Evolutionary conservation across 2,797 vertebrate species (phyloP), one percentile per base, ranked within the genome.

Genomic region (Schizopygopsis pylzovi): DNA sequence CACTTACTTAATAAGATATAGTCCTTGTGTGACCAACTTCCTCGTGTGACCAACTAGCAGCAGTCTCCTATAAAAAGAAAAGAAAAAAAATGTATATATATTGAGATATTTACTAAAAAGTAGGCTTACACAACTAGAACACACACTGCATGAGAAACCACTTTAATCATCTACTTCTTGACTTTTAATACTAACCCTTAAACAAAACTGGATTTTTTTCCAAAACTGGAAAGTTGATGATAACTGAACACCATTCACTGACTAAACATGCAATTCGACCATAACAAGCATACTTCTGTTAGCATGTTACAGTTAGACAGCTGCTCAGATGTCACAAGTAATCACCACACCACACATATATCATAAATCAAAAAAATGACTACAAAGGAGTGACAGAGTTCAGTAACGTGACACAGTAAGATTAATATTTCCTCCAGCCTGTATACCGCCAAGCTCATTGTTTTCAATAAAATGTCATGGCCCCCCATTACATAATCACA

Each of bases 391-490:
- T 18, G 70, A 52, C 68, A 12, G 61, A 45, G 83, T 79, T 87
- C 73, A 12, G 65, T 39, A 82, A 81, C 72, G 3, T 78, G 90
- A 90, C 89, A 90, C 75, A 88, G 90, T 85, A 83, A 86, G 82
- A 88, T 87, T 72, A 91, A 89, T 92, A 84, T 82, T 72, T 85
- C 87, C 87, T 87, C 85, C 85, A 80, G 85, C 63, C 61, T 67
- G 90, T 86, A 33, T 33, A 88, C 90, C 88, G 83, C 88, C 91
- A 92, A 93, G 90, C 92, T 95, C 94, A 95, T 94, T 95, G 94
- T 95, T 95, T 95, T 95, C 95, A 95, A 95, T 95, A 95, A 95
- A 95, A 92, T 95, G 94, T 94, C 95, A 95, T 89, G 89, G 92
- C 93, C 85, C 91, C 91, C 93, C 93, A 94, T 95, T 93, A 93